These are phyloP conservation scores for Stigmatopora argus DNA, from an alignment of 2,113 vertebrate species.

Conservation along the genomic window DNA sequence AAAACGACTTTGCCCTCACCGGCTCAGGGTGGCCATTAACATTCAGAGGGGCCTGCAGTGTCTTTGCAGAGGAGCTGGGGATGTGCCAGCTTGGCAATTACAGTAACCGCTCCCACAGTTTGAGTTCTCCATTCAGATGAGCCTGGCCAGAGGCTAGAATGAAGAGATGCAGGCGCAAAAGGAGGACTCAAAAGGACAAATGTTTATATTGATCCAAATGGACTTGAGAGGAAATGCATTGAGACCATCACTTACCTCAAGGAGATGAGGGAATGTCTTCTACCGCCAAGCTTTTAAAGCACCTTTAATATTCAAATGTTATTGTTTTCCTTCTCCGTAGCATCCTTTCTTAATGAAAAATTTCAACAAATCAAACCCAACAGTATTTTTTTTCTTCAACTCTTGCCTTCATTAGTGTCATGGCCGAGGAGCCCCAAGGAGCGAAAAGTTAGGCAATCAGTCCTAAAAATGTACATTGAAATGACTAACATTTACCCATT, in stretches of 20 bases:
- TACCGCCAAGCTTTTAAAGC: background rate
- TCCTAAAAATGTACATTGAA: no score
- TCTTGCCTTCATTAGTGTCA: background rate
- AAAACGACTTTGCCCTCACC: conserved; percentile 43
- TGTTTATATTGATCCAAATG: conserved; percentile 30
- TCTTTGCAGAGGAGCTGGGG: conserved; percentile 54
- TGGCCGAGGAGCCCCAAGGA: background rate
- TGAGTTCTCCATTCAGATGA: conserved; percentile 55
- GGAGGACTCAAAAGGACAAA: conserved; percentile 43
- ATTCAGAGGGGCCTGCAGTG: conserved; percentile 56
- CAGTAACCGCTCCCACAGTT: conserved; percentile 57
- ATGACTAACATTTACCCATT: no score
- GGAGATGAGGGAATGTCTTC: background rate
- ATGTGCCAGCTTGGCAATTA: conserved; percentile 69
- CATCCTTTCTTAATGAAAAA: background rate
- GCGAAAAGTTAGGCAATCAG: background rate
- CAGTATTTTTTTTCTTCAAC: background rate
- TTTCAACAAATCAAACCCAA: background rate
- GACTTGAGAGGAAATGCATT: conserved; percentile 2
- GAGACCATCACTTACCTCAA: background rate
- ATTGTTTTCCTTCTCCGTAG: background rate
- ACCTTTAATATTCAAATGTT: background rate
- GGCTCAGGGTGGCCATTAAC: conserved; percentile 61
- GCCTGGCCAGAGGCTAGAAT: conserved; percentile 39
- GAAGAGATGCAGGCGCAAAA: conserved; percentile 29